phyloP scores from a whole-genome alignment of 2,113 vertebrate species.

The Oceanites oceanicus region DNA sequence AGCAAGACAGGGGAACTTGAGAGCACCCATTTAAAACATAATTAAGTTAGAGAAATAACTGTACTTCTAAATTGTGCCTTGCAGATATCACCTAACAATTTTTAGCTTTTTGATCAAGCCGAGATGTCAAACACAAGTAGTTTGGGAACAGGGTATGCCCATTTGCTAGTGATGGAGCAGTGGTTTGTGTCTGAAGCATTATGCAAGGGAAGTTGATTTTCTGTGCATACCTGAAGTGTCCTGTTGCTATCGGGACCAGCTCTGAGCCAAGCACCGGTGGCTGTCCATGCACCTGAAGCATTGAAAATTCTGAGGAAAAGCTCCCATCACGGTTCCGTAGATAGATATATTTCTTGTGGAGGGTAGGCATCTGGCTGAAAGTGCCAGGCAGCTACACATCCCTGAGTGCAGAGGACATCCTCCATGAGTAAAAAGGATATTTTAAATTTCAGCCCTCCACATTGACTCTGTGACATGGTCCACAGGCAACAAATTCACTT shows the following conservation, averaged over 20 bases:
- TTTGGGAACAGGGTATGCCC: neutral
- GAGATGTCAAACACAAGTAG: neutral
- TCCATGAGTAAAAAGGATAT: neutral
- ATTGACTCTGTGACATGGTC: neutral
- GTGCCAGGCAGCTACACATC: neutral
- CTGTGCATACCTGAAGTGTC: neutral
- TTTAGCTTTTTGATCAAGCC: neutral
- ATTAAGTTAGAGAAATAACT: neutral
- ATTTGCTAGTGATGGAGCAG: neutral
- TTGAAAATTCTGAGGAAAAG: neutral
- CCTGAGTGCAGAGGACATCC: neutral
- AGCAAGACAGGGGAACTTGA: neutral
- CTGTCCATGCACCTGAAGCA: neutral
- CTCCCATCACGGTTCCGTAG: neutral
- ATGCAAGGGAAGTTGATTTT: neutral
- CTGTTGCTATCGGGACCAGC: accelerated
- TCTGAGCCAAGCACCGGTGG: accelerated
- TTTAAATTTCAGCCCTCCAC: neutral
- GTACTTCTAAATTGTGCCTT: neutral
- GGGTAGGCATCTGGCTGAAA: neutral
- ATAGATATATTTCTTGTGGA: neutral
- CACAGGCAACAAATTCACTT: neutral
- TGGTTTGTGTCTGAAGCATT: neutral
- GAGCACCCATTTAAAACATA: neutral
- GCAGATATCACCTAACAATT: neutral